These are phyloP conservation scores for Tribolium freemani DNA, from an alignment of 2,888 invertebrate species.

Conservation along the genomic window DNA sequence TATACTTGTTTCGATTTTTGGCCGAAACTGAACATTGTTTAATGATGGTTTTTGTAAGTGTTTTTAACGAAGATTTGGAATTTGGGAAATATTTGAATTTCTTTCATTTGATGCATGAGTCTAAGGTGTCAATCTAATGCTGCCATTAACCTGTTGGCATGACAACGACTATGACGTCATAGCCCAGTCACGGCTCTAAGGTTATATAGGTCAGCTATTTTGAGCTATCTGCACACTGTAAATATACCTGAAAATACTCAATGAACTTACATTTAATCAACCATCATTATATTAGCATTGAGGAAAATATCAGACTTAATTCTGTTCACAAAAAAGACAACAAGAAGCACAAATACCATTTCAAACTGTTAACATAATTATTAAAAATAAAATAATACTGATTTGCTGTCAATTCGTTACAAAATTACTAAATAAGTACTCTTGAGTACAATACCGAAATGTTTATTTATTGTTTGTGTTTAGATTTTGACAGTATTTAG, in stretches of 20 bases:
- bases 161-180: conserved; percentile 66
- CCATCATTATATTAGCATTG: not conserved
- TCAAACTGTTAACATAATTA: too few species aligned
- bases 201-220: conserved; percentile 65
- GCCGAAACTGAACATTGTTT: too few species aligned
- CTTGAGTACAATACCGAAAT: too few species aligned
- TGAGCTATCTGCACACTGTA: conserved; percentile 56
- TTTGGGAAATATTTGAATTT: conserved; percentile 8
- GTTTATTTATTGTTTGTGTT: too few species aligned
- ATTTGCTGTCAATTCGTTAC: too few species aligned
- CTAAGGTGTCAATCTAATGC: conserved; percentile 61
- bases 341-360: not conserved
- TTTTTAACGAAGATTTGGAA: not conserved
- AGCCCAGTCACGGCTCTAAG: conserved; percentile 61
- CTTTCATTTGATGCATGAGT: conserved; percentile 33
- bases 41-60: not conserved
- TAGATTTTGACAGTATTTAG: too few species aligned
- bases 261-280: conserved; percentile 50
- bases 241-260: conserved; percentile 56
- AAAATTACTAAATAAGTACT: too few species aligned
- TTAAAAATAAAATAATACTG: too few species aligned
- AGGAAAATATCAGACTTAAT: not conserved
- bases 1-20: not conserved
- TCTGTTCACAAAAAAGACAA: not conserved
- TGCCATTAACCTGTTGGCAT: conserved; percentile 64